Base-by-base conservation (phyloP, 2,113 vertebrate genomes). In the Gadus chalcogrammus region DNA sequence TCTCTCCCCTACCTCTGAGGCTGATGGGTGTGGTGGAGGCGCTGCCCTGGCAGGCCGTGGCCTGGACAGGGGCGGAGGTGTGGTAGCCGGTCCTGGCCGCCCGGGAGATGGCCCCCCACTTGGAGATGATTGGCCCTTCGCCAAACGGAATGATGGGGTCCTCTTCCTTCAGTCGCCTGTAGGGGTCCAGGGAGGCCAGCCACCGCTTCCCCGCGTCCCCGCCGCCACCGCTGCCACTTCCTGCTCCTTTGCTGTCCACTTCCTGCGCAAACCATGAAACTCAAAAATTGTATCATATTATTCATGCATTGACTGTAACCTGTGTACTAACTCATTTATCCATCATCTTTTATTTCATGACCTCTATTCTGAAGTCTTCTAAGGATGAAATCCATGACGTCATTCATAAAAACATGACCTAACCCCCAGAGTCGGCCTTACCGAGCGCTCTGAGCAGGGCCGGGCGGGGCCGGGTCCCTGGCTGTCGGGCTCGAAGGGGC, bases 111-210 rank as follows among this genome's bases (percentile, higher is more conserved):
- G 95, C 97, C 12, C 97, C 97, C 96, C 96, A 99, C 85, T 98
- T 98, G 74, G 97, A 99, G 85, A 99, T 98, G 83, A 98, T 99
- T 12, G 96, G 97, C 61, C 95, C 96, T 63, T 98, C 96, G 0
- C 95, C 93, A 65, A 99, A 99, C 0, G 97, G 97, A 89, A 99
- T 99, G 85, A 99, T 99, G 18, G 97, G 96, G 75, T 99, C 97
- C 83, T 99, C 97, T 24, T 98, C 96, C 85, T 97, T 98, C 18
- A 92, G 82, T 55, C 95, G 93, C 61, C 94, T 89, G 84, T 95
- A 95, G 24, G 94, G 91, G 83, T 97, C 96, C 79, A 95, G 92
- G 1, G 94, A 91, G 75, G 94, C 94, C 53, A 96, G 92, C 91
- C 93, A 94, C 68, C 90, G 92, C 71, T 95, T 97, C 64, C 93